A percentile compares a stretch with the other conserved stretches of the same genome.
These are phyloP conservation scores for Eupsilia transversa DNA, from an alignment of 2,888 invertebrate species.

Conservation along the genomic window DNA sequence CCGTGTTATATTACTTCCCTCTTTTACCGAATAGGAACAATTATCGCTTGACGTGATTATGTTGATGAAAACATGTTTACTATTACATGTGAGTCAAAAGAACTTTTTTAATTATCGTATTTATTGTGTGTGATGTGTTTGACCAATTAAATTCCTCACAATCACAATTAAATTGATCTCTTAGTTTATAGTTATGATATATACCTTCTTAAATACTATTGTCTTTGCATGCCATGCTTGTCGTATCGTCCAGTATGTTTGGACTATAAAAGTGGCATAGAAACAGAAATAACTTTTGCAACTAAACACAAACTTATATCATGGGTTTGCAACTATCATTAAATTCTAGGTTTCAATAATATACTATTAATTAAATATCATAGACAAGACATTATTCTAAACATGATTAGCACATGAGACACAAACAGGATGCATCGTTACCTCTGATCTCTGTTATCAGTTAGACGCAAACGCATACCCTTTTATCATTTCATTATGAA, in stretches of 20 bases:
- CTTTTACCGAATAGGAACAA: not conserved
- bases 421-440: slow-evolving; percentile 73
- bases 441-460: slow-evolving; percentile 72
- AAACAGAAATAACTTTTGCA: not conserved
- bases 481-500: slow-evolving; percentile 30
- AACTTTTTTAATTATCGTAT: not conserved
- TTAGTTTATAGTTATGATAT: not conserved
- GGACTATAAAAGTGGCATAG: not conserved
- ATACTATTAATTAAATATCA: not conserved
- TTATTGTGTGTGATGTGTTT: not conserved
- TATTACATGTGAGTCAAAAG: not conserved
- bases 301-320: not conserved
- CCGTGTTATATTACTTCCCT: not conserved
- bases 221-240: not conserved
- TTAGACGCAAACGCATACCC: slow-evolving; percentile 35
- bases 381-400: slow-evolving; percentile 27
- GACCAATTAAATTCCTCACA: not conserved
- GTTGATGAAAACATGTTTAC: slow-evolving; percentile 4
- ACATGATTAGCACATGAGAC: slow-evolving; percentile 34
- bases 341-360: not conserved
- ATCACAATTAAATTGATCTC: not conserved
- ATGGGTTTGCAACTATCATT: not conserved
- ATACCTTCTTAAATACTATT: not conserved
- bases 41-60: not conserved
- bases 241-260: not conserved